Percentiles rank a stretch among this genome's conserved stretches.
Evolutionary conservation across 2,797 vertebrate species (phyloP).

Genomic region (Leuciscus waleckii): DNA sequence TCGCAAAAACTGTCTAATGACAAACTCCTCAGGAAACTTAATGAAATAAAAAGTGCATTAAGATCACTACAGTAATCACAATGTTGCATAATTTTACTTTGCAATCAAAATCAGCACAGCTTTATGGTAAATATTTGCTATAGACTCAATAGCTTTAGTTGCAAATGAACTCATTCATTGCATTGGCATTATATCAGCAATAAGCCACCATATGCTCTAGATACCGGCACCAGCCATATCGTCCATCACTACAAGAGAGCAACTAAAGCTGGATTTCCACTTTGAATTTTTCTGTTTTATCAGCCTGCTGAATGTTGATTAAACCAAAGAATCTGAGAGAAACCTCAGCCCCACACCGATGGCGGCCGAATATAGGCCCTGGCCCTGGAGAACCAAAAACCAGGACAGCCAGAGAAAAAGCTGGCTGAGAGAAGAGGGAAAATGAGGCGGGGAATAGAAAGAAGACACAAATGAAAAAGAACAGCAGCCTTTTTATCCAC

Average conservation of each 20-base stretch:
- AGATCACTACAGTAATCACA: not conserved
- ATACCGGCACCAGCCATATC: not conserved
- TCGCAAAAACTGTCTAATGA: not conserved
- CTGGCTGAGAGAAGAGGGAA: conserved; percentile 37
- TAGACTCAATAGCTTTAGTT: not conserved
- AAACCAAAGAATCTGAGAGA: conserved; percentile 41
- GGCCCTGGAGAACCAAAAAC: conserved; percentile 61
- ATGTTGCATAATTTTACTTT: conserved; percentile 1
- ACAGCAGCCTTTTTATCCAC: conserved; percentile 32
- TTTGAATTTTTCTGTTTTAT: conserved; percentile 43
- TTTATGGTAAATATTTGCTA: not conserved
- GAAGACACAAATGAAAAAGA: conserved; percentile 35
- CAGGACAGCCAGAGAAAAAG: conserved; percentile 57
- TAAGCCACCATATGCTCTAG: conserved; percentile 4
- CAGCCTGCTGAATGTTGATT: conserved; percentile 57
- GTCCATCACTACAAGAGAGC: not conserved
- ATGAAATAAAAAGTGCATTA: conserved; percentile 7
- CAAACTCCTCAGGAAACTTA: not conserved
- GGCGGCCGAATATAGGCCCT: conserved; percentile 52
- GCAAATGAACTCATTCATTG: not conserved
- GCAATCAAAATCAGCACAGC: not conserved
- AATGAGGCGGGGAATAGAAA: conserved; percentile 33
- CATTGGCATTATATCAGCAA: not conserved
- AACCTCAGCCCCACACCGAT: conserved; percentile 33
- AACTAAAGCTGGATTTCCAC: conserved; percentile 22